phyloP scores from a whole-genome alignment of 2,113 vertebrate species.

The Urocynchramus pylzowi region DNA sequence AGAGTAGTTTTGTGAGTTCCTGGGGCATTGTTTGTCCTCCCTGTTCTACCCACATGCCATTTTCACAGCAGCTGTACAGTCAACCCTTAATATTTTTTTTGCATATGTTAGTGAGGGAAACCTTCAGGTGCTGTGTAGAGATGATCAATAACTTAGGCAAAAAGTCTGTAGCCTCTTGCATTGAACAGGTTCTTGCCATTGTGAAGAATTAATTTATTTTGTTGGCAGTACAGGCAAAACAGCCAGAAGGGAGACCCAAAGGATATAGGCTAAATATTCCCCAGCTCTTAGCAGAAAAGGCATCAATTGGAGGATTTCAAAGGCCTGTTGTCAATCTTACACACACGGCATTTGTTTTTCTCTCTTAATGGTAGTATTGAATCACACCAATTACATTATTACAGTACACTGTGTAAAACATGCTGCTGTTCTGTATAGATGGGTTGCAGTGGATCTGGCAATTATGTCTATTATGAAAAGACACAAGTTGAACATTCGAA shows the following conservation, averaged over 20 bases:
- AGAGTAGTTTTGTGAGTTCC: neutral
- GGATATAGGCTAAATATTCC: neutral
- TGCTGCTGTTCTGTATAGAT: neutral
- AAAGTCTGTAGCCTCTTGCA: neutral
- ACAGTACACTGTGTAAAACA: slow-evolving; percentile 56
- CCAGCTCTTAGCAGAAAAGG: neutral
- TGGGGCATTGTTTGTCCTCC: neutral
- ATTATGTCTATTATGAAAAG: slow-evolving; percentile 48
- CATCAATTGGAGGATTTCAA: slow-evolving; percentile 22
- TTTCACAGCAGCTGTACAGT: neutral
- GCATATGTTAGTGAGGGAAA: neutral
- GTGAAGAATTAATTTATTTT: neutral
- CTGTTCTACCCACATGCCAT: neutral
- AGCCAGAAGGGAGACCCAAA: neutral
- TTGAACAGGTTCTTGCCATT: neutral
- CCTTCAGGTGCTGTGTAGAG: neutral
- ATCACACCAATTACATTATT: slow-evolving; percentile 57
- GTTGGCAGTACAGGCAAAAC: neutral
- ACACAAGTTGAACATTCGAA: slow-evolving; percentile 13
- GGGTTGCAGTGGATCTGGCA: slow-evolving; percentile 35
- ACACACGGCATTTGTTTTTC: slow-evolving; percentile 33
- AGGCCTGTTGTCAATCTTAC: slow-evolving; percentile 30
- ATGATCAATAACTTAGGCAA: neutral
- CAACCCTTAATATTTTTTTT: neutral
- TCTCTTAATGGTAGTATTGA: slow-evolving; percentile 55